Conservation (phyloP, 2,888 invertebrate genomes). For the Tipula unca region DNA sequence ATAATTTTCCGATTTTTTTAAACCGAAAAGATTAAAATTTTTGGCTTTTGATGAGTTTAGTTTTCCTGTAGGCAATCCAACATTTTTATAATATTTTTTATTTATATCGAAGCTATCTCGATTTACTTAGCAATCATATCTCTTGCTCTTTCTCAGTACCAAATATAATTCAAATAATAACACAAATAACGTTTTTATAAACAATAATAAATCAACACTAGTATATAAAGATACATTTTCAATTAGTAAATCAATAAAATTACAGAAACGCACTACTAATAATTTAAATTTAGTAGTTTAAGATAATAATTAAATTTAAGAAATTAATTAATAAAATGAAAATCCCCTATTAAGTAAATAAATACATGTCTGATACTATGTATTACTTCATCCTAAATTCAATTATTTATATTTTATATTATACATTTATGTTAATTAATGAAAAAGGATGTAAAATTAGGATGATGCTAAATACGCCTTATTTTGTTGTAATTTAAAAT, state of each 20-base stretch:
- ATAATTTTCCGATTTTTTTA: not conserved
- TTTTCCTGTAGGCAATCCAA: no score
- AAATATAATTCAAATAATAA: not conserved
- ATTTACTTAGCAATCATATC: no score
- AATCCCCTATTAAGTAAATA: constrained; percentile 26
- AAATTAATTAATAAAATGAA: not conserved
- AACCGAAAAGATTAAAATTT: not conserved
- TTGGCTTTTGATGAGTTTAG: not conserved
- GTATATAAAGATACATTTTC: not conserved
- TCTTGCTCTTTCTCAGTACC: no score
- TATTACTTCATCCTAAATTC: constrained; percentile 29
- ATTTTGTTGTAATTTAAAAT: constrained; percentile 18
- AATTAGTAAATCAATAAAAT: not conserved
- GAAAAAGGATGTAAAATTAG: not conserved
- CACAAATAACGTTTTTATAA: not conserved
- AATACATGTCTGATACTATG: constrained; percentile 58
- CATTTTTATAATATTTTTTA: no score
- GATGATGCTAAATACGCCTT: constrained; percentile 20
- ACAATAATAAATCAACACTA: not conserved
- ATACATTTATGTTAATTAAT: not conserved
- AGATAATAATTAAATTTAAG: not conserved
- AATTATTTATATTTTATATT: not conserved
- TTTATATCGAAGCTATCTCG: no score
- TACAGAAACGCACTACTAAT: not conserved
- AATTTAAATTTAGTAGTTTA: not conserved